Evolutionary conservation across 2,888 invertebrate species (phyloP).

Genomic region (Clanis bilineata): DNA sequence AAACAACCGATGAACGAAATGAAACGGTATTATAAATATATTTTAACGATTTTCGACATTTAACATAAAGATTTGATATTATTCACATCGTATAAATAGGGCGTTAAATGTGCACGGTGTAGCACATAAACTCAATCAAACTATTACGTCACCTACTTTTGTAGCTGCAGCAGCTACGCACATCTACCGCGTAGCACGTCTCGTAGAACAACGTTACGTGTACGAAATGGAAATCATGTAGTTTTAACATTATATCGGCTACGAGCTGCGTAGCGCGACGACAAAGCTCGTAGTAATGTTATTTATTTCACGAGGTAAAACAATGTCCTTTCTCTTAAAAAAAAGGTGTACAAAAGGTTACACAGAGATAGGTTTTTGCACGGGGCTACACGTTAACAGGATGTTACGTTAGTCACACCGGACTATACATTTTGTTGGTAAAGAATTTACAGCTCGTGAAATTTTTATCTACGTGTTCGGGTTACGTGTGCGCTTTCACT

Average conservation of each 20-base stretch:
- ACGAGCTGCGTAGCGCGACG: constrained; percentile 1
- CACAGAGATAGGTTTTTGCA: background rate
- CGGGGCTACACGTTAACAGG: background rate
- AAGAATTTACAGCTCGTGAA: constrained; percentile 4
- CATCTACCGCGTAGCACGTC: background rate
- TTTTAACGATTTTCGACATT: too few species aligned
- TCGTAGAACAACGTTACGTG: background rate
- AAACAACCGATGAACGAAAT: background rate
- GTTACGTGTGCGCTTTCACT: background rate
- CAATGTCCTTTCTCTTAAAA: constrained; percentile 9
- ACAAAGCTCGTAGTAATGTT: background rate
- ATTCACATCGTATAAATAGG: background rate
- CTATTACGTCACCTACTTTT: background rate
- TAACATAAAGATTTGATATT: background rate
- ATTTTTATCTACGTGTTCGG: background rate
- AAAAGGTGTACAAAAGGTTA: constrained; percentile 1
- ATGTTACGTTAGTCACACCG: constrained; percentile 1
- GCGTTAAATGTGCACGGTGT: background rate
- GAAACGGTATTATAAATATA: too few species aligned
- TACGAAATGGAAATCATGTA: background rate
- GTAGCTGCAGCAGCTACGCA: background rate
- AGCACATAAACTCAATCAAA: background rate
- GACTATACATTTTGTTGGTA: background rate
- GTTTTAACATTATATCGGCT: background rate
- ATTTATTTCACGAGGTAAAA: constrained; percentile 3